Evolutionary conservation across 2,797 vertebrate species (phyloP), one percentile per base, ranked within the genome.

Genomic region (Sparus aurata): DNA sequence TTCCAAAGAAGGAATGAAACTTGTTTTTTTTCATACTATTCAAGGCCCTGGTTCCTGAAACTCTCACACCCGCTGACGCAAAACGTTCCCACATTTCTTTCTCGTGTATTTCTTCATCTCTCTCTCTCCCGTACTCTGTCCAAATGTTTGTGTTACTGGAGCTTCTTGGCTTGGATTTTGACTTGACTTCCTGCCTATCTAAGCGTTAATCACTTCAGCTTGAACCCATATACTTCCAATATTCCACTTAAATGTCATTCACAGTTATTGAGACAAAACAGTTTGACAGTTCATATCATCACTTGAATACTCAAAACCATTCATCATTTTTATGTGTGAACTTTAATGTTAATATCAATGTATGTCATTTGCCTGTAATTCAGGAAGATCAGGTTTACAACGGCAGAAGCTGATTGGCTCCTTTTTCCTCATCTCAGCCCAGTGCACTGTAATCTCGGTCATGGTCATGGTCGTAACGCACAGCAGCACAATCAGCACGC

Each of bases 91-190:
- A 38, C 18, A 17, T 63, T 62, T 75, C 25, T 58, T 10, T 30
- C 12, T 43, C 11, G 27, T 57, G 45, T 38, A 22, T 53, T 34
- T 64, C 16, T 49, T 34, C 50, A 47, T 71, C 25, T 20, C 12
- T 67, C 25, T 34, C 25, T 25, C 53, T 41, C 38, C 16, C 12
- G 1, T 10, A 20, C 2, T 68, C 4, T 23, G 23, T 69, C 54
- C 27, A 62, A 66, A 53, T 77, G 7, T 76, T 73, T 65, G 69
- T 7, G 7, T 50, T 60, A 41, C 1, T 17, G 27, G 45, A 62
- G 15, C 30, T 60, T 68, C 52, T 50, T 61, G 60, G 43, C 30
- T 34, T 34, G 1, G 9, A 17, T 43, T 18, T 58, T 10, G 69
- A n/a, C n/a, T 43, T 54, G 12, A 55, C 54, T 15, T 12, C 38